Evolutionary conservation across 2,113 vertebrate species (phyloP).

Genomic region (Oncorhynchus keta): DNA sequence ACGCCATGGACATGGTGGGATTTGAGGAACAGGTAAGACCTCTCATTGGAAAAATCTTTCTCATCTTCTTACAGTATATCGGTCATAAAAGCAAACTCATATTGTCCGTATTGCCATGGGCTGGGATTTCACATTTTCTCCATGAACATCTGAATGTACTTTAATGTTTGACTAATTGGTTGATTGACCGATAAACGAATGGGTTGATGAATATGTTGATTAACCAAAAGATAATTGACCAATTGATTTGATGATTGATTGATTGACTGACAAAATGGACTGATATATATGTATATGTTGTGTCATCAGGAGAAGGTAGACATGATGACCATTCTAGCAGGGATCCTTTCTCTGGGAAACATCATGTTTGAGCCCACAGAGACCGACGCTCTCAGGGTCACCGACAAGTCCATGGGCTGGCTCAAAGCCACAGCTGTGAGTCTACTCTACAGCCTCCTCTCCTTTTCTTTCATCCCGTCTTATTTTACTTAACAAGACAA

Average conservation of each 20-base stretch:
- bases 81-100: too few relatives aligned
- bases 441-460: conserved; percentile 14
- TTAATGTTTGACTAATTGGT: too few relatives aligned
- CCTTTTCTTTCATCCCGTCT: too few relatives aligned
- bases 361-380: conserved; percentile 72
- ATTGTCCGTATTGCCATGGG: too few relatives aligned
- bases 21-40: conserved; percentile 76
- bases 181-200: too few relatives aligned
- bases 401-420: conserved; percentile 64
- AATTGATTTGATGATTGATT: background rate
- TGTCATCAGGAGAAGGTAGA: conserved; percentile 74
- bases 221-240: too few relatives aligned
- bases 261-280: background rate
- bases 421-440: conserved; percentile 77
- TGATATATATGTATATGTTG: background rate
- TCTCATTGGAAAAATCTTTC: background rate
- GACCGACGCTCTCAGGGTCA: conserved; percentile 61
- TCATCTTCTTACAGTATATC: background rate
- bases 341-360: conserved; percentile 78
- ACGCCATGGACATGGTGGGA: conserved; percentile 80
- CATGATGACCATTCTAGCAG: conserved; percentile 74
- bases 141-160: too few relatives aligned
- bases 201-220: background rate
- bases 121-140: too few relatives aligned
- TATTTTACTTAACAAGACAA: too few relatives aligned